Base-by-base conservation (phyloP, 2,113 vertebrate species). In the Sinosuthora webbiana region DNA sequence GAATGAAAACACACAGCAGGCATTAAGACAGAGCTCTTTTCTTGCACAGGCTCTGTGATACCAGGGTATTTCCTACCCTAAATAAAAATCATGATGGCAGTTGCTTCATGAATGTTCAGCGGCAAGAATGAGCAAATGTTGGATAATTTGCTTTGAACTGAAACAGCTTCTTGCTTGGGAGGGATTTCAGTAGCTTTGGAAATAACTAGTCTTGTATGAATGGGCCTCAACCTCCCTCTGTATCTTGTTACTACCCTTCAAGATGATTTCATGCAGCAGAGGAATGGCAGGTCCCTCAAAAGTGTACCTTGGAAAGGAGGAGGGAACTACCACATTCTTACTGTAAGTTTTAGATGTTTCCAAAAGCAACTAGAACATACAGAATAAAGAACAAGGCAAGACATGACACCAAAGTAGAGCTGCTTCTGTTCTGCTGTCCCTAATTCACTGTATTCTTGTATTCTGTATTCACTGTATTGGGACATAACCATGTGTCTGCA, bases 391-490 rank as follows among this genome's bases (percentile, higher is more conserved):
- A 62, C 23, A 35, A 83, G 75, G 68, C 47, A 78, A 86, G 88
- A 53, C 60, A 64, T 20, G 22, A 94, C 76, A 86, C 41, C 68
- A 75, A 88, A 86, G 80, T 21, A 70, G 50, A 92, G 68, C 57
- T 84, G 53, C 45, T 80, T 93, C 85, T 91, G 64, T 70, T 93
- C 49, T 52, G 37, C 56, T 88, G 68, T 90, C 71, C 62, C 68
- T 83, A 95, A 90, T 95, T 89, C 89, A 65, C 56, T 94, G 60
- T 80, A 35, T 83, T 91, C 91, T 78, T 86, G 37, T 62, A 62
- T 28, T 39, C 25, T 62, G 17, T 39, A 19, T 62, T 39, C 37
- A 28, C 25, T 62, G 25, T 85, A 74, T 3, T 94, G 89, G 87
- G 75, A 92, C 1, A 0, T 55, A 90, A 83, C n/a, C 35, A 64